Evolutionary conservation across 2,888 invertebrate species (phyloP), one percentile per base, ranked within the genome.

Genomic region (Phasia obesa): DNA sequence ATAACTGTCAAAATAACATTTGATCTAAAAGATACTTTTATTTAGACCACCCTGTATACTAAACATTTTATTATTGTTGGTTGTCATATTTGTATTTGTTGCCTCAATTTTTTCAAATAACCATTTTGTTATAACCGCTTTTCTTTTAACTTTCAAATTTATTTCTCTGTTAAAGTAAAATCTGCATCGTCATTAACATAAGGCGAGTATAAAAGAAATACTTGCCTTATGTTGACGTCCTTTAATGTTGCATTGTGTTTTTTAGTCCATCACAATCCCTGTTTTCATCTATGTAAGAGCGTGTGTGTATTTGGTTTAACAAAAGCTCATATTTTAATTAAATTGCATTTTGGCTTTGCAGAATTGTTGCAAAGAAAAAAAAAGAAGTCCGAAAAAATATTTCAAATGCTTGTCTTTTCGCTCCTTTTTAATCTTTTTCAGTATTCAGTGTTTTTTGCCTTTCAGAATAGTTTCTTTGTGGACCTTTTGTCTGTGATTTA

Each of bases 311-410:
- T 47, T 47, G 69, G 19, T 62, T 35, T 64, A 62, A 44, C 42
- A 53, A 49, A 57, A 59, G 21, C 17, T 74, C 15, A 55, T 57
- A 42, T 77, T 71, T 78, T 82, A 82, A 82, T 82, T 82, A 78
- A 82, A 78, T 82, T 82, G 82, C 73, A 70, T 78, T 82, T 78
- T 64, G 64, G 73, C 57, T 70, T 78, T 74, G 55, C 64, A 74
- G 67, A 65, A 53, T 59, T 25, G 49, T 59, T 64, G n/a, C n/a
- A n/a, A n/a, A n/a, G n/a, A n/a, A n/a, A 31, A 53, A 65, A 55
- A 64, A 70, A 69, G 27, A 42, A 27, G 7, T 51, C 11, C 21
- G 31, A 62, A 25, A 62, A 17, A 27, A 57, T 31, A 25, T 44
- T 49, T 44, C 23, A 74, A 55, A 44, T 21, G 23, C 42, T 35